A percentile compares a stretch with the other conserved stretches of the same genome.
phyloP scores from a whole-genome alignment of 2,888 invertebrate species.

The Ernsta delagoae region DNA sequence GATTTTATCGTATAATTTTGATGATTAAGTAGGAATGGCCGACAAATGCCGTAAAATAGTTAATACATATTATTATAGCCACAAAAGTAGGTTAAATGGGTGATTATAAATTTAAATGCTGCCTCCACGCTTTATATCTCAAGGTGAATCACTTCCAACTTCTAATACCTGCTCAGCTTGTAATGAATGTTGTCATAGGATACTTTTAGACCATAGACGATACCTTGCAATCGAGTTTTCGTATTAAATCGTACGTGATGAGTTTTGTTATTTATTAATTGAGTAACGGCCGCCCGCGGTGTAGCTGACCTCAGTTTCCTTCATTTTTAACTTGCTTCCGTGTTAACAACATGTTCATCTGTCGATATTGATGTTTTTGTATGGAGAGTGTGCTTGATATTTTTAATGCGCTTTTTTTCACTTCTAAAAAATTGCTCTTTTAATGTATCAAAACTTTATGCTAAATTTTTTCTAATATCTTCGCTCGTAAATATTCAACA shows the following conservation, averaged over 20 bases:
- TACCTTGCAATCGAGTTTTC: too few relatives aligned
- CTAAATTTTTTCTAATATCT: too few relatives aligned
- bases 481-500: conserved; percentile 7
- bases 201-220: neutral
- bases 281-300: conserved; percentile 47
- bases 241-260: too few relatives aligned
- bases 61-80: too few relatives aligned
- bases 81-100: too few relatives aligned
- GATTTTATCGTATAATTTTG: neutral
- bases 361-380: conserved; percentile 17
- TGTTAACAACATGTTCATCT: conserved; percentile 14
- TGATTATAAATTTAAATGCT: conserved; percentile 10
- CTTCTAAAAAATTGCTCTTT: neutral
- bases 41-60: neutral
- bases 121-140: neutral
- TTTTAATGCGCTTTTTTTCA: neutral
- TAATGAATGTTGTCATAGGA: neutral
- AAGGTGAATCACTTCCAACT: neutral
- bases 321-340: conserved; percentile 40
- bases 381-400: neutral
- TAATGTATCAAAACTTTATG: neutral
- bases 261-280: too few relatives aligned
- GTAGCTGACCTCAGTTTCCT: conserved; percentile 46
- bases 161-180: neutral
- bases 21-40: neutral